Conservation (phyloP, 2,113 vertebrate genomes). For the Cyrtonyx montezumae region DNA sequence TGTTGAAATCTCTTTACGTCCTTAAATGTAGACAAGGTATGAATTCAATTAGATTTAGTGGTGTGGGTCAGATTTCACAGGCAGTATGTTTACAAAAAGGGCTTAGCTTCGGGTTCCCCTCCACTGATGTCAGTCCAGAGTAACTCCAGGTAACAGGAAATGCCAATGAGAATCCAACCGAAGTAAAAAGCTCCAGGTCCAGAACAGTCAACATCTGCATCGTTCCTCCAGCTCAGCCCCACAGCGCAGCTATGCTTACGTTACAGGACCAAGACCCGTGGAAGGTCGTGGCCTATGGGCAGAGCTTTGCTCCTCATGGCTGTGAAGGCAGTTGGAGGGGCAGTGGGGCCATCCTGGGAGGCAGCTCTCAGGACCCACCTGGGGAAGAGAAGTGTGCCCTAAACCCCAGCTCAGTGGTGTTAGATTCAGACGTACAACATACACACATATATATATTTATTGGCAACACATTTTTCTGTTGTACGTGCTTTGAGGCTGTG, state of each 20-base stretch:
- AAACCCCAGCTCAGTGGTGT: not conserved
- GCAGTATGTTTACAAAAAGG: not conserved
- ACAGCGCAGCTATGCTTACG: not conserved
- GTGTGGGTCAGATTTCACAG: not conserved
- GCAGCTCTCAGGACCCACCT: not conserved
- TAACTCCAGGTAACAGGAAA: not conserved
- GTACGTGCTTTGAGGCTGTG: not conserved
- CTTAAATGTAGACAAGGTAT: not conserved
- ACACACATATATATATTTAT: too few species aligned
- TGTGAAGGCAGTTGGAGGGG: constrained; percentile 6
- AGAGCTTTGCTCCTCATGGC: not conserved
- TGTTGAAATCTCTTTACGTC: not conserved
- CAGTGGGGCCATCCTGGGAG: not conserved
- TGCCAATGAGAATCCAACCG: not conserved
- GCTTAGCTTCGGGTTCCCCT: not conserved
- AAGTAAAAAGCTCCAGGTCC: not conserved
- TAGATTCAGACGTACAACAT: not conserved
- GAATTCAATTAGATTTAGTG: not conserved
- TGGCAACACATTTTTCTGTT: not conserved
- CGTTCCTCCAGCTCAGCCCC: not conserved
- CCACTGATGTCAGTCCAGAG: not conserved
- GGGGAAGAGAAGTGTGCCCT: not conserved
- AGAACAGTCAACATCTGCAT: not conserved
- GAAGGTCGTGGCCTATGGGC: not conserved
- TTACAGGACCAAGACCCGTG: not conserved